Evolutionary conservation across 2,113 vertebrate genomes (phyloP).

Genomic region (Zootoca vivipara): DNA sequence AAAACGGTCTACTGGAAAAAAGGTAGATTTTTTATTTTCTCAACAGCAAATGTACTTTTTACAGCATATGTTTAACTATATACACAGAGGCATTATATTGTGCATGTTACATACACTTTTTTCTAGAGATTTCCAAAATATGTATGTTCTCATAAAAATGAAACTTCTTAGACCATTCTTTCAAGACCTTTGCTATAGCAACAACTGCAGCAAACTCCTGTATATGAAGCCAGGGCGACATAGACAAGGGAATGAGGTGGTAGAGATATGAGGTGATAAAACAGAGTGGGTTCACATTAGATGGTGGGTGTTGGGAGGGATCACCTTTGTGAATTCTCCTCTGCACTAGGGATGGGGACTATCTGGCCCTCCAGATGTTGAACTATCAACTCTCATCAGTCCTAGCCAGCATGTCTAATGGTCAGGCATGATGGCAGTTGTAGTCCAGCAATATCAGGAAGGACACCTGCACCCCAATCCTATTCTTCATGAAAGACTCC

Average conservation of each 20-base stretch:
- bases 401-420: not conserved
- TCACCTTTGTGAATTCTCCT: not conserved
- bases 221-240: not conserved
- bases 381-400: not conserved
- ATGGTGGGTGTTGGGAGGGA: too few relatives aligned
- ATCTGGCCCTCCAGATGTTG: too few relatives aligned
- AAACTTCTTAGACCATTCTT: not conserved
- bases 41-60: slow-evolving; percentile 29
- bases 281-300: not conserved
- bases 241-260: not conserved
- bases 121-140: slow-evolving; percentile 5
- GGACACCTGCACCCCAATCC: not conserved
- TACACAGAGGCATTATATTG: slow-evolving; percentile 9
- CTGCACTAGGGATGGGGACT: too few relatives aligned
- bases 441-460: not conserved
- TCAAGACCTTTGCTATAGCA: not conserved
- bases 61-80: slow-evolving; percentile 45
- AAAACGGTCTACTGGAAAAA: not conserved
- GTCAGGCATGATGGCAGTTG: not conserved
- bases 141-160: not conserved
- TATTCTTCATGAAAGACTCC: not conserved
- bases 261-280: not conserved
- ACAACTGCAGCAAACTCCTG: not conserved
- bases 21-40: slow-evolving; percentile 52
- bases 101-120: not conserved